Evolutionary conservation across 2,888 invertebrate genomes (phyloP), one percentile per base, ranked within the genome.

Genomic region (Rotaria socialis): DNA sequence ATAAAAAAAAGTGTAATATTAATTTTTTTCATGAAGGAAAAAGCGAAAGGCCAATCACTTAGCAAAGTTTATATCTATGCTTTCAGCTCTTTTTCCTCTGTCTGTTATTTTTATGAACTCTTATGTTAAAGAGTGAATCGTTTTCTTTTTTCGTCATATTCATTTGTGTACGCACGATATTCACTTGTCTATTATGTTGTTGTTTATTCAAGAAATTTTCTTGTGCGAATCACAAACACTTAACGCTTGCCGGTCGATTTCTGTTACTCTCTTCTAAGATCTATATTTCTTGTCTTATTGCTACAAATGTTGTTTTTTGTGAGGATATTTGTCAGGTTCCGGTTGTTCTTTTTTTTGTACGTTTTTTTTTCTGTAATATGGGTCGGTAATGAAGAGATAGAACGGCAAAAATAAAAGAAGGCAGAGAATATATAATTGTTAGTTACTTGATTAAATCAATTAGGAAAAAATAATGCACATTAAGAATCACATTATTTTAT

Each of bases 41-140:
- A 67, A 35, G 16, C 19, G 19, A 35, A 35, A 35, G 35, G 24
- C 19, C 6, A 35, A 19, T 35, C 5, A 67, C 0, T 67, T 67
- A n/a, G 27, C 67, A 35, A 67, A 67, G 35, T 50, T 35, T 67
- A n/a, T 27, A 67, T 67, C 67, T 67, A 67, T 67, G 67, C 67
- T 67, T 67, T 35, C 67, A 67, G 19, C 35, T 67, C 24, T 35
- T 67, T 67, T 19, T 67, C 27, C 27, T 67, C 1, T 35, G 27
- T 67, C 4, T 67, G 14, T 67, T 67, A 16, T 27, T 35, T 10
- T 16, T 67, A 27, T 16, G 6, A 35, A 67, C 16, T 67, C 67
- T 67, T 16, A 16, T 67, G 67, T 67, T 11, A 67, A 67, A 67
- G 67, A 67, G 67, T 67, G 67, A 35, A 67, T 67, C 52, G 8